A percentile compares a stretch with the other conserved stretches of the same genome.
Evolutionary conservation across 2,797 vertebrate species (phyloP).

Genomic region (Gila robusta): DNA sequence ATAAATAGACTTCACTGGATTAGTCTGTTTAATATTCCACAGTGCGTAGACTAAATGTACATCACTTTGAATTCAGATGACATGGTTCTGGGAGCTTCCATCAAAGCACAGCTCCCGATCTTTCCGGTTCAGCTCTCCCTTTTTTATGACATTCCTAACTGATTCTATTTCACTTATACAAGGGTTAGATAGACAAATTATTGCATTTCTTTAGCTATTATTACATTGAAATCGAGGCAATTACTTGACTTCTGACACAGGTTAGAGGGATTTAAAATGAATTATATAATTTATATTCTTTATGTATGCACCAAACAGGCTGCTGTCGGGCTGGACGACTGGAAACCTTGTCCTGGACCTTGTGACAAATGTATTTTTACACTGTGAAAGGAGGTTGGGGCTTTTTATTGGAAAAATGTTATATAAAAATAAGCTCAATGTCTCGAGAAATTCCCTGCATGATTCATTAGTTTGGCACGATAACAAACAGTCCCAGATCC

Average conservation of each 20-base stretch:
- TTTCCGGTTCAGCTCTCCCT: constrained; percentile 7
- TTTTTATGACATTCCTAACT: background rate
- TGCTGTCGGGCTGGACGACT: background rate
- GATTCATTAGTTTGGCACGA: constrained; percentile 15
- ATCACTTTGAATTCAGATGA: constrained; percentile 34
- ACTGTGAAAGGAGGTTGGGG: background rate
- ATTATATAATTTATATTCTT: constrained; percentile 5
- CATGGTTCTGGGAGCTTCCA: background rate
- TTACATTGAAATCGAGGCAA: constrained; percentile 4
- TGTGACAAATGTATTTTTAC: background rate
- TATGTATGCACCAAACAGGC: background rate
- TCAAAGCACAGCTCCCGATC: background rate
- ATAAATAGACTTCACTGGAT: constrained; percentile 25
- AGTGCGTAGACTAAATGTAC: constrained; percentile 23
- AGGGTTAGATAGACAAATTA: constrained; percentile 14
- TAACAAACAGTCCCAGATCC: constrained; percentile 3
- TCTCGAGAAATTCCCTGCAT: constrained; percentile 3
- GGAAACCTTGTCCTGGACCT: background rate
- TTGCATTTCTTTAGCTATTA: background rate
- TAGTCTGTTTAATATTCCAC: constrained; percentile 33
- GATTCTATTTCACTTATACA: background rate
- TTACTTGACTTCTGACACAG: background rate
- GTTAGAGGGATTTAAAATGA: background rate
- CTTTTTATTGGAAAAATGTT: constrained; percentile 1
- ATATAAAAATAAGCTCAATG: background rate